phyloP scores from a whole-genome alignment of 2,888 invertebrate genomes.

The Argyra leucocephala region DNA sequence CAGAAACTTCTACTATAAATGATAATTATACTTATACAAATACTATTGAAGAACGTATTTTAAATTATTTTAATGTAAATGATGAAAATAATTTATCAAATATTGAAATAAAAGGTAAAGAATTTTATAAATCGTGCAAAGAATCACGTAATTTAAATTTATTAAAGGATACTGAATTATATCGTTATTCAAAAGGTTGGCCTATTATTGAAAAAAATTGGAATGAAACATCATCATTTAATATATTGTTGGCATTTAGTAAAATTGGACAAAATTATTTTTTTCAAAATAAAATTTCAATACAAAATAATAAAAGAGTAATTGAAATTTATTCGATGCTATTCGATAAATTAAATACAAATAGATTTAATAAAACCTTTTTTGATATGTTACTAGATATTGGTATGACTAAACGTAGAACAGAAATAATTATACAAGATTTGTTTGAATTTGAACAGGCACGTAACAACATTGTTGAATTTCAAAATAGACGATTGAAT shows the following conservation, averaged over 20 bases:
- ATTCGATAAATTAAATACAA: conserved; percentile 30
- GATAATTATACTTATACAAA: not conserved
- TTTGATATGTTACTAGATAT: conserved; percentile 32
- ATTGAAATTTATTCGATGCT: conserved; percentile 31
- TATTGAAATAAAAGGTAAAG: conserved; percentile 34
- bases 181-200: conserved; percentile 37
- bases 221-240: conserved; percentile 31
- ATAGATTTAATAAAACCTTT: conserved; percentile 34
- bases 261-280: conserved; percentile 36
- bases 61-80: conserved; percentile 17
- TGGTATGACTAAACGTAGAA: conserved; percentile 33
- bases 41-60: not conserved
- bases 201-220: conserved; percentile 31
- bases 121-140: conserved; percentile 36
- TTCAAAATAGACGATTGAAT: conserved; percentile 22
- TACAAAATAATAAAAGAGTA: conserved; percentile 35
- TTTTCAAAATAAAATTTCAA: conserved; percentile 32
- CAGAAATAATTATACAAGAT: conserved; percentile 34
- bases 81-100: conserved; percentile 31
- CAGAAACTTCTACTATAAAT: not conserved
- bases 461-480: conserved; percentile 31
- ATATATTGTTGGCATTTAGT: conserved; percentile 33
- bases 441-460: conserved; percentile 35
- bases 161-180: conserved; percentile 32
- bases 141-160: conserved; percentile 30